Base-by-base conservation (phyloP, 1,140 invertebrate genomes). In the Atta texana region DNA sequence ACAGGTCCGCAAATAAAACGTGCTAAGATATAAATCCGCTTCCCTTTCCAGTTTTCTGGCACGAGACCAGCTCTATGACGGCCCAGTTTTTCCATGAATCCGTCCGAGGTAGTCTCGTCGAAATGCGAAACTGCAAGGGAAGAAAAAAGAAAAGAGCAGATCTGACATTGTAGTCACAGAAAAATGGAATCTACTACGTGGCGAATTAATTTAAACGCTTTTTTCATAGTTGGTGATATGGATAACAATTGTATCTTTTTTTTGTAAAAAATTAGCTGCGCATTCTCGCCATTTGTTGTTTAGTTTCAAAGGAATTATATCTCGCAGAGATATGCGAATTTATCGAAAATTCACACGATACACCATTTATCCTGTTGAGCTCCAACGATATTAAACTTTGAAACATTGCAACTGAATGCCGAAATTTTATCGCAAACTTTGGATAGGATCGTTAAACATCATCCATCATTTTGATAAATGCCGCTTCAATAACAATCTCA, bases 11-110 rank as follows among this genome's bases (percentile, higher is more conserved):
- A 81, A 81, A 81, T 81, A 81, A 81, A 81, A 81, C 66, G 78
- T 81, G 80, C 80, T 82, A 74, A 82, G 69, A 84, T 84, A 84
- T 84, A 84, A 84, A 89, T 89, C 72, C 82, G 74, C 77, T 71
- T 81, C 31, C 59, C 14, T 66, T 34, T 18, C 53, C 53, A 31
- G 82, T 68, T 87, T 76, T 76, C 75, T 88, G 34, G 64, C 87
- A 72, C 72, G 68, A 71, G 66, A 71, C 82, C 80, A 84, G 80
- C 49, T 69, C 78, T 81, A 71, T 71, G 69, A 76, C 61, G 53
- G 61, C 18, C 55, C 18, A 57, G 53, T 77, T 88, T 75, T 86
- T 86, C 59, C 82, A 34, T 53, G 49, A 34, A 85, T 85, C 71
- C 61, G 61, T 75, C 59, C 49, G 72, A 77, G 82, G 49, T 77